Evolutionary conservation across 2,888 invertebrate species (phyloP).

Genomic region (Ganaspis brasiliensis): DNA sequence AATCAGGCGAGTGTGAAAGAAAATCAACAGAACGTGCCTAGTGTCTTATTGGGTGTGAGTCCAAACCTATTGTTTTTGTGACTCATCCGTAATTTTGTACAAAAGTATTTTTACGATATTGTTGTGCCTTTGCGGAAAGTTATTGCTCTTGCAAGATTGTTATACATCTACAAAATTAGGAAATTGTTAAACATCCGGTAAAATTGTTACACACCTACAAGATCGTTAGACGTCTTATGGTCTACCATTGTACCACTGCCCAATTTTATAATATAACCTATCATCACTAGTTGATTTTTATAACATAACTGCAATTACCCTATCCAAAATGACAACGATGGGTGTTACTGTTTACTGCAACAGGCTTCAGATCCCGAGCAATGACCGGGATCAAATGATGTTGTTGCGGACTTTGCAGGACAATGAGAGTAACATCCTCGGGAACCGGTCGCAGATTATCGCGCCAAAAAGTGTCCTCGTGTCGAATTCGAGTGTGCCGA

Average conservation of each 20-base stretch:
- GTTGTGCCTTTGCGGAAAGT: too few relatives aligned
- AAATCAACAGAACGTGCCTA: neutral
- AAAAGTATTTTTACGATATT: too few relatives aligned
- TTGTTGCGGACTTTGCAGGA: slow-evolving; percentile 77
- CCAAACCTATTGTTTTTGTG: neutral
- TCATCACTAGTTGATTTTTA: too few relatives aligned
- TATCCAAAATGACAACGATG: slow-evolving; percentile 76
- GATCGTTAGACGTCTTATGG: too few relatives aligned
- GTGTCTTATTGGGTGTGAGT: slow-evolving; percentile 17
- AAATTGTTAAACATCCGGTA: too few relatives aligned
- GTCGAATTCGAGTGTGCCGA: slow-evolving; percentile 61
- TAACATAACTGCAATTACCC: neutral
- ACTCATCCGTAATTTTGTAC: too few relatives aligned
- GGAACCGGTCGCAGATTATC: slow-evolving; percentile 70
- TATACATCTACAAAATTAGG: too few relatives aligned
- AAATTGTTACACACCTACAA: too few relatives aligned
- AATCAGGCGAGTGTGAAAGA: neutral
- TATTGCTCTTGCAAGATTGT: too few relatives aligned
- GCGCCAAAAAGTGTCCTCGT: slow-evolving; percentile 64
- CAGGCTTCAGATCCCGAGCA: slow-evolving; percentile 69
- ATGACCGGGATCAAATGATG: slow-evolving; percentile 76
- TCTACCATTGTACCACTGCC: too few relatives aligned
- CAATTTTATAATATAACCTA: too few relatives aligned
- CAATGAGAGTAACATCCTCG: slow-evolving; percentile 77
- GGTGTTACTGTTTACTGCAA: slow-evolving; percentile 77